Percentiles rank a stretch among this genome's conserved stretches.
These are phyloP conservation scores for Amiota mariae DNA, from an alignment of 2,888 invertebrate species.

Conservation along the genomic window DNA sequence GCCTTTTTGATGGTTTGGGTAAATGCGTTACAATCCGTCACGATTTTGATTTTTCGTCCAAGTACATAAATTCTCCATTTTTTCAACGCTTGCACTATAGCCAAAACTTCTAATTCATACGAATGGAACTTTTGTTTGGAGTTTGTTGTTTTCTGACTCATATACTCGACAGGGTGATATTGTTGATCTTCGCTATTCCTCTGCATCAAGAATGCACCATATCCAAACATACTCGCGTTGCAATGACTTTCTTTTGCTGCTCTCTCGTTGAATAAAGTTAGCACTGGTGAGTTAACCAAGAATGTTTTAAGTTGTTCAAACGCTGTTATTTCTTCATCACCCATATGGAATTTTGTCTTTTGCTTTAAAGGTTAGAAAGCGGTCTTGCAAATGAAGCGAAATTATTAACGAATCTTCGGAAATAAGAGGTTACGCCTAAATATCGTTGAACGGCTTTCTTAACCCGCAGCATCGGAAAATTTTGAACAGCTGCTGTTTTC, in stretches of 20 bases:
- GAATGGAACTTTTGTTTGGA: conserved; percentile 42
- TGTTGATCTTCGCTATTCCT: conserved; percentile 37
- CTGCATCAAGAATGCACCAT: conserved; percentile 48
- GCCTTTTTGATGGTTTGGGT: no score
- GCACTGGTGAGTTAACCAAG: conserved; percentile 40
- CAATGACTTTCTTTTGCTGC: conserved; percentile 32
- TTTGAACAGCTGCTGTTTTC: conserved; percentile 38
- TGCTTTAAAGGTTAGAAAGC: neutral
- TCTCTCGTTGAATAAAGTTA: conserved; percentile 38
- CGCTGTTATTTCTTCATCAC: conserved; percentile 33
- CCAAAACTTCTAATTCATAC: conserved; percentile 57
- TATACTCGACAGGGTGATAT: conserved; percentile 39
- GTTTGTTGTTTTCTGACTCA: conserved; percentile 41
- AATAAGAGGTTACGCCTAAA: conserved; percentile 44
- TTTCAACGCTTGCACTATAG: conserved; percentile 51
- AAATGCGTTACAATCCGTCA: no score
- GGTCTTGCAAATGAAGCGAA: conserved; percentile 26
- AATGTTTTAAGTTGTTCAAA: conserved; percentile 36
- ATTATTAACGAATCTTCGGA: conserved; percentile 34
- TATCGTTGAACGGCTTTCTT: conserved; percentile 43
- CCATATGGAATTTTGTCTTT: conserved; percentile 34
- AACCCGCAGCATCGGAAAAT: conserved; percentile 38
- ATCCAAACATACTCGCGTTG: conserved; percentile 46
- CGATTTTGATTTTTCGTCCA: no score
- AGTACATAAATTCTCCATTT: conserved; percentile 49